Conservation (phyloP, 2,113 vertebrate species). For the Dicrurus megarhynchus region DNA sequence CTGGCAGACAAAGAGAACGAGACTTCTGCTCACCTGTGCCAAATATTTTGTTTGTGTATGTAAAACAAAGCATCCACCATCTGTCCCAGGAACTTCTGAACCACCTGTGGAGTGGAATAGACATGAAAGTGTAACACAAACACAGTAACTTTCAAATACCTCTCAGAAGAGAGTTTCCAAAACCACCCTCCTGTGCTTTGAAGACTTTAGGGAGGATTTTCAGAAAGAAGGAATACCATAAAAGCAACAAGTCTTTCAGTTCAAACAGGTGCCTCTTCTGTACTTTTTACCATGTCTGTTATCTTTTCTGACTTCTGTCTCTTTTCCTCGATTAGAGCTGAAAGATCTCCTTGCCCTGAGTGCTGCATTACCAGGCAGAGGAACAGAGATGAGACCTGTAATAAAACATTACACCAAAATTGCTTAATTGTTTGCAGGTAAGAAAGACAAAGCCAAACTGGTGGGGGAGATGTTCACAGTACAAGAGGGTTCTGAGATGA, state of each 20-base stretch:
- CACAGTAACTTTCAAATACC: neutral
- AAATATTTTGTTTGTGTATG: conserved; percentile 67
- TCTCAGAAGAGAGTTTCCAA: neutral
- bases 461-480: neutral
- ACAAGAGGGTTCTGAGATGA: neutral
- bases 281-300: conserved; percentile 48
- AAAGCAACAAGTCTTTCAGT: neutral
- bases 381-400: conserved; percentile 72
- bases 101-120: conserved; percentile 51
- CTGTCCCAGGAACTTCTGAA: conserved; percentile 72
- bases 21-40: conserved; percentile 71
- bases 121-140: neutral
- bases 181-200: neutral
- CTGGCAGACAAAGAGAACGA: neutral
- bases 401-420: neutral
- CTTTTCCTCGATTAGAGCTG: conserved; percentile 56
- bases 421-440: neutral
- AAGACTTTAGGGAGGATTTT: neutral
- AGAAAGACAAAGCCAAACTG: neutral
- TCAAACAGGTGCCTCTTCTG: neutral
- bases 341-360: conserved; percentile 49
- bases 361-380: conserved; percentile 80
- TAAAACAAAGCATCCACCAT: conserved; percentile 74
- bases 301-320: conserved; percentile 47
- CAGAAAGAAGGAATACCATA: neutral